These are phyloP conservation scores for Polydrusus cervinus DNA, from an alignment of 2,888 invertebrate species.

Conservation along the genomic window DNA sequence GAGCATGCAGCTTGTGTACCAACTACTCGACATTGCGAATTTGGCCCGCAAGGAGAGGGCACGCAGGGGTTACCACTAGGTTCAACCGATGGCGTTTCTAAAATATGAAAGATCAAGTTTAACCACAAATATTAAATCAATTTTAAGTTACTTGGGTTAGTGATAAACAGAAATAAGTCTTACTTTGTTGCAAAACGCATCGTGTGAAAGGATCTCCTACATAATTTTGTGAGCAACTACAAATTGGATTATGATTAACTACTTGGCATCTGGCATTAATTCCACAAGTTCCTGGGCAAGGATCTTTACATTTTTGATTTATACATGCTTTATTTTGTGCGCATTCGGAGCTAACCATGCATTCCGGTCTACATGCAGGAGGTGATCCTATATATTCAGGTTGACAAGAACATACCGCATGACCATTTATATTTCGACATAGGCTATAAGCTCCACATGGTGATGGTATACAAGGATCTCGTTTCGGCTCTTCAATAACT, in stretches of 20 bases:
- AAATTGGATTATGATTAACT: slow-evolving; percentile 90
- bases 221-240: slow-evolving; percentile 85
- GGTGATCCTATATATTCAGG: slow-evolving; percentile 84
- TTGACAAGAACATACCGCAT: slow-evolving; percentile 88
- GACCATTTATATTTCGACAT: slow-evolving; percentile 83
- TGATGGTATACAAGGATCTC: slow-evolving; percentile 83
- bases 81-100: slow-evolving; percentile 67
- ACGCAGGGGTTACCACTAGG: slow-evolving; percentile 75
- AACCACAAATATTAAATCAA: background rate
- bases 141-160: slow-evolving; percentile 34
- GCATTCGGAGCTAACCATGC: slow-evolving; percentile 89
- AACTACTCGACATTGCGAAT: slow-evolving; percentile 77
- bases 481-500: slow-evolving; percentile 61
- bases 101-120: slow-evolving; percentile 52
- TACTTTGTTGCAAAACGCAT: slow-evolving; percentile 80
- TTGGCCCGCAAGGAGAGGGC: slow-evolving; percentile 78
- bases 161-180: slow-evolving; percentile 63
- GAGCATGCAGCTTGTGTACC: slow-evolving; percentile 76
- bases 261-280: slow-evolving; percentile 88
- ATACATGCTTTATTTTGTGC: slow-evolving; percentile 87
- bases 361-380: slow-evolving; percentile 87
- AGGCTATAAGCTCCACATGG: slow-evolving; percentile 91
- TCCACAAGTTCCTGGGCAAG: slow-evolving; percentile 88
- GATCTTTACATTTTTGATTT: slow-evolving; percentile 86
- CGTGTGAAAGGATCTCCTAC: slow-evolving; percentile 87